Evolutionary conservation across 2,888 invertebrate species (phyloP).

Genomic region (Pherbina coryleti): DNA sequence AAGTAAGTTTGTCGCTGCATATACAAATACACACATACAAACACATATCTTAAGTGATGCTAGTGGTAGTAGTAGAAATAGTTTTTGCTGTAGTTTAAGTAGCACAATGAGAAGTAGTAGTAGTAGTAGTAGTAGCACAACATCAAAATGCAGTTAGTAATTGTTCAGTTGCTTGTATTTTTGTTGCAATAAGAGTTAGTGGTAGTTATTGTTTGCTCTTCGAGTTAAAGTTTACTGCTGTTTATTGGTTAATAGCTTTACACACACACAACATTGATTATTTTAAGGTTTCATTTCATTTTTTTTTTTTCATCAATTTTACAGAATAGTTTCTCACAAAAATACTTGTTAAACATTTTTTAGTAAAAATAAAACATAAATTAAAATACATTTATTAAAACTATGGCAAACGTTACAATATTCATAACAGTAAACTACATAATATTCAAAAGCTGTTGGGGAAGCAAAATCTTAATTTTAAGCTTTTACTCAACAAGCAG

Average conservation of each 20-base stretch:
- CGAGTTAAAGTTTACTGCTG: neutral
- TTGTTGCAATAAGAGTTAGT: neutral
- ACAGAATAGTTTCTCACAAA: neutral
- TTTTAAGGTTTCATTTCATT: neutral
- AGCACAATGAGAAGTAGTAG: neutral
- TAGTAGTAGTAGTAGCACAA: neutral
- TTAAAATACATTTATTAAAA: neutral
- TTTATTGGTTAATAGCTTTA: neutral
- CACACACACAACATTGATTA: conserved; percentile 5
- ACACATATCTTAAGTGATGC: conserved; percentile 4
- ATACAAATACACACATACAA: conserved; percentile 39
- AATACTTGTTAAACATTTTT: neutral
- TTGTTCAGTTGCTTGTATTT: neutral
- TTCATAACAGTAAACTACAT: neutral
- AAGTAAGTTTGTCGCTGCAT: conserved; percentile 32
- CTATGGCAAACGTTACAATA: neutral
- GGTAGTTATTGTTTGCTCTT: neutral
- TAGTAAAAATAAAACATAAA: neutral
- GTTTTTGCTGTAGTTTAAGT: too few relatives aligned
- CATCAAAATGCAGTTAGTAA: conserved; percentile 2
- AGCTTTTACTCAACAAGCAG: too few relatives aligned
- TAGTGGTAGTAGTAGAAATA: too few relatives aligned
- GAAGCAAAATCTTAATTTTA: too few relatives aligned
- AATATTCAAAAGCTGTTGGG: too few relatives aligned
- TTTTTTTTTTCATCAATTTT: neutral